Base-by-base conservation (phyloP, 2,113 vertebrate genomes). In the Alexandromys fortis region DNA sequence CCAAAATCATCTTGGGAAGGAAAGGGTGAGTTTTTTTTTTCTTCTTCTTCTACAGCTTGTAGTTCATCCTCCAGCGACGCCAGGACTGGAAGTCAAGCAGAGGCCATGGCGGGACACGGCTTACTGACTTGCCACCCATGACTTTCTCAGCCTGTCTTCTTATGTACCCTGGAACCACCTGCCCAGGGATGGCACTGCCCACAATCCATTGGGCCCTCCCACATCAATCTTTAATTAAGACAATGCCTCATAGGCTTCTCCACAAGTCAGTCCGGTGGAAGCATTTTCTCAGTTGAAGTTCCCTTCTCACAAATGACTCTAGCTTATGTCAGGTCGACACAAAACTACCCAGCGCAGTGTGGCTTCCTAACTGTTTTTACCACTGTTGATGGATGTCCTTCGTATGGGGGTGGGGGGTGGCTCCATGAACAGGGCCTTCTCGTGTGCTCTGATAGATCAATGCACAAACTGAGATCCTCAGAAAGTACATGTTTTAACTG, bases 401-500 rank as follows among this genome's bases (percentile, higher is more conserved):
- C 35, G 82, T 65, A 33, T 22, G 16, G 4, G 55, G 12, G 11
- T 24, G 2, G 7, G 7, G 6, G 11, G 52, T 8, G 55, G 49
- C 83, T 87, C 63, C 38, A 12, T 70, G 28, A 85, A 55, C 4
- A 76, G 16, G 47, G n/a, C 2, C 47, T 86, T 61, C 38, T 85
- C 75, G 79, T 79, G 30, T 82, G 75, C 90, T 94, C 90, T 83
- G 21, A 4, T 47, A 47, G 3, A 58, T 91, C 38, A 75, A 35
- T 3, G 61, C 16, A 72, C 87, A 95, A 85, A 63, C 85, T 45
- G 55, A 90, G 49, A 72, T 90, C 5, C 19, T 42, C 21, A 1
- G 76, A 88, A 82, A 90, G 70, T 35, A 93, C 92, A 92, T 76
- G 88, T 93, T 96, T 88, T 45, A 78, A 92, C 92, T 42, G n/a